Conservation (phyloP, 2,113 vertebrate species). For the Oophaga pumilio region DNA sequence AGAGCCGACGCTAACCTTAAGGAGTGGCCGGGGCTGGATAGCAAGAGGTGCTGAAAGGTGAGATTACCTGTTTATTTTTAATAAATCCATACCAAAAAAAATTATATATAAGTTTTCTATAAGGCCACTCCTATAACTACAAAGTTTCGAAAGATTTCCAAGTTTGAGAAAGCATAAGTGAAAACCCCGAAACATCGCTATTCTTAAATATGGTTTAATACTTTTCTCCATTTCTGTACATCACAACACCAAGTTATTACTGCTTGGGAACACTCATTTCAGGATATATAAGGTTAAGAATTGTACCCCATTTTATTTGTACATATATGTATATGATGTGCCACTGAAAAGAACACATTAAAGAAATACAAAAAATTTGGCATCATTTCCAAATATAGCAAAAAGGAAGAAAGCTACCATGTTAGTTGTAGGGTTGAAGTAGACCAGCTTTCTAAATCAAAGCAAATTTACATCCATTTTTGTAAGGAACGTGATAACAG, state of each 20-base stretch:
- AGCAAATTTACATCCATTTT: constrained; percentile 83
- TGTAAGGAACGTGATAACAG: constrained; percentile 70
- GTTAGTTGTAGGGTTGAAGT: constrained; percentile 77
- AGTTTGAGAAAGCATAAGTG: neutral
- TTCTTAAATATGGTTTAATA: constrained; percentile 91
- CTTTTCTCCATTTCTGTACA: constrained; percentile 90
- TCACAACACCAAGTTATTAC: constrained; percentile 87
- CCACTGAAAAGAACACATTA: constrained; percentile 83
- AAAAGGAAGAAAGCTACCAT: constrained; percentile 85
- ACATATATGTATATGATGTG: constrained; percentile 76
- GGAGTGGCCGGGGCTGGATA: too few species aligned
- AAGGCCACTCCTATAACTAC: neutral
- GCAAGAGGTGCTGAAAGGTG: too few species aligned
- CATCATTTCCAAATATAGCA: constrained; percentile 88
- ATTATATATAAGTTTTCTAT: too few species aligned
- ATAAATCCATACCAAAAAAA: too few species aligned
- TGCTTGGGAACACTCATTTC: constrained; percentile 83
- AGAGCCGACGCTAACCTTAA: too few species aligned
- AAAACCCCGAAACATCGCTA: constrained; percentile 71
- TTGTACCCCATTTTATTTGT: constrained; percentile 72
- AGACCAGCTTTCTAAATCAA: constrained; percentile 72
- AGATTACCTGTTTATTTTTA: too few species aligned
- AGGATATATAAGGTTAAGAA: constrained; percentile 75
- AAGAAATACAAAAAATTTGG: constrained; percentile 88
- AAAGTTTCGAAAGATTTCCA: neutral